phyloP scores from a whole-genome alignment of 1,140 invertebrate genomes.

The Phenacoccus solenopsis region DNA sequence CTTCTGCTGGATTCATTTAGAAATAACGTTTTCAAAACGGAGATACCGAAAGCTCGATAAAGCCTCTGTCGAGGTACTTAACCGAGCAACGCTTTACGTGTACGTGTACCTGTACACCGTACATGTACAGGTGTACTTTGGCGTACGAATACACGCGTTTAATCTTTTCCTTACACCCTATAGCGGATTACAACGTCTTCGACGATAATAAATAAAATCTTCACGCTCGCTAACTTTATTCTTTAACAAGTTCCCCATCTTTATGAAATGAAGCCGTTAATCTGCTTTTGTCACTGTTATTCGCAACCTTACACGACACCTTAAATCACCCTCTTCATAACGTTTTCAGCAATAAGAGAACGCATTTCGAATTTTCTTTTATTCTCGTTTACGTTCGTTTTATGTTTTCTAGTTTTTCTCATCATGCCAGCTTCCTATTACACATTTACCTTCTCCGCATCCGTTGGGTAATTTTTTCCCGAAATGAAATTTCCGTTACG shows the following conservation, averaged over 20 bases:
- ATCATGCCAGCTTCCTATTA: not conserved
- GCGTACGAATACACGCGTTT: not conserved
- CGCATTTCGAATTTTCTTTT: not conserved
- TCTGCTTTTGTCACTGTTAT: conserved; percentile 11
- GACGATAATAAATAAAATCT: conserved; percentile 14
- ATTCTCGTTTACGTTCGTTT: not conserved
- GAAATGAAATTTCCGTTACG: not conserved
- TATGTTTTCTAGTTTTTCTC: not conserved
- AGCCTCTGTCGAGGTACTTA: too few species aligned
- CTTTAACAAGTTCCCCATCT: conserved; percentile 11
- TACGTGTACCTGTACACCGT: too few species aligned
- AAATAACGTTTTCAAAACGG: too few species aligned
- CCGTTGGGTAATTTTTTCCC: not conserved
- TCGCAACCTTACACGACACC: conserved; percentile 16
- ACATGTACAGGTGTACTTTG: too few species aligned
- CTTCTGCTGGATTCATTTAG: too few species aligned
- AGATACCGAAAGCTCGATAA: too few species aligned
- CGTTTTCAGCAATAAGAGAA: conserved; percentile 9
- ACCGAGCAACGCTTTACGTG: too few species aligned
- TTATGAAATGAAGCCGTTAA: conserved; percentile 15
- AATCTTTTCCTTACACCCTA: not conserved
- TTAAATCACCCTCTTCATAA: conserved; percentile 12
- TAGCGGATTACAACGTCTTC: conserved; percentile 1
- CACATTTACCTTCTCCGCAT: too few species aligned
- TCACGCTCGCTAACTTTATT: conserved; percentile 14